phyloP scores from a whole-genome alignment of 2,113 vertebrate species.

The Rhinoderma darwinii region DNA sequence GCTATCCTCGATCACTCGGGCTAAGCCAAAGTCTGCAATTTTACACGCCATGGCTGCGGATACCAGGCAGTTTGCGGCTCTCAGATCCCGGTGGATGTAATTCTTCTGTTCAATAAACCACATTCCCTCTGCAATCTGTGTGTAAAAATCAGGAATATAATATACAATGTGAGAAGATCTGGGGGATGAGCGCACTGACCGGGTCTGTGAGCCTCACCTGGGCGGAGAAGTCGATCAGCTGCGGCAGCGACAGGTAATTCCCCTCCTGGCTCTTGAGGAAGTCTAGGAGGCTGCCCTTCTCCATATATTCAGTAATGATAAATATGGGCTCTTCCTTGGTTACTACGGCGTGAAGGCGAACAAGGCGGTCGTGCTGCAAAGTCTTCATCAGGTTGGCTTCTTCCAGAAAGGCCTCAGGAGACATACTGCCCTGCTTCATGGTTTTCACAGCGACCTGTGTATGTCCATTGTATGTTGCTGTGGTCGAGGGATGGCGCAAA shows the following conservation, averaged over 20 bases:
- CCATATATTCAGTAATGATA: constrained; percentile 96
- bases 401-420: constrained; percentile 86
- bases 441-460: constrained; percentile 97
- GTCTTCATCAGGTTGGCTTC: constrained; percentile 96
- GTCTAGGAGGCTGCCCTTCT: constrained; percentile 95
- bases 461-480: constrained; percentile 92
- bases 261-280: constrained; percentile 91
- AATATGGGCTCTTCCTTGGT: constrained; percentile 91
- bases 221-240: constrained; percentile 94
- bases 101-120: constrained; percentile 93
- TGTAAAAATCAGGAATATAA: constrained; percentile 60
- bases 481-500: not conserved
- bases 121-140: constrained; percentile 90
- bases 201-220: constrained; percentile 79
- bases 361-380: constrained; percentile 92
- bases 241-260: constrained; percentile 78
- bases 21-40: constrained; percentile 95
- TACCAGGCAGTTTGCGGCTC: constrained; percentile 94
- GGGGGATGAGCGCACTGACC: not conserved
- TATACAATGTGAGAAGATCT: not conserved
- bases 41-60: constrained; percentile 88
- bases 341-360: constrained; percentile 90
- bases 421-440: constrained; percentile 97
- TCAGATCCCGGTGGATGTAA: constrained; percentile 95
- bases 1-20: constrained; percentile 91